Conservation (phyloP, 2,113 vertebrate genomes). For the Leptodactylus fuscus region DNA sequence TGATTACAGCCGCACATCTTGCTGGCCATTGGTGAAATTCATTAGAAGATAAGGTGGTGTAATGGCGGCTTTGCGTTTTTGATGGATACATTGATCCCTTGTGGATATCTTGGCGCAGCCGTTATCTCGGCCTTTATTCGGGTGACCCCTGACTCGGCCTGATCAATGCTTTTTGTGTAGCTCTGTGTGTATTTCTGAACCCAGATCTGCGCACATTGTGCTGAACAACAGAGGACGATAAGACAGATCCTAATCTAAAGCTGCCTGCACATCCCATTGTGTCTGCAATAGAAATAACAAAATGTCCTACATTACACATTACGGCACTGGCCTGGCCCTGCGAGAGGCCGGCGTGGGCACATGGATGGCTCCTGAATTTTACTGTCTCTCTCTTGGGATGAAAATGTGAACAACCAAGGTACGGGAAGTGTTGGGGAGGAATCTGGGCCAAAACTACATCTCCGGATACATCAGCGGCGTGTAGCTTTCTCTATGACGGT, state of each 20-base stretch:
- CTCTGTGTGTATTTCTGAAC: neutral
- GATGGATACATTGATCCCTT: neutral
- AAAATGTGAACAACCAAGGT: too few relatives aligned
- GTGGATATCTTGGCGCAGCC: neutral
- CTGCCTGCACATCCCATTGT: neutral
- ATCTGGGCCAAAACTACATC: too few relatives aligned
- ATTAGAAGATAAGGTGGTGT: too few relatives aligned
- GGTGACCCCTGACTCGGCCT: neutral
- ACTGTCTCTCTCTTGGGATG: too few relatives aligned
- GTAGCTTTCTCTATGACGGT: too few relatives aligned
- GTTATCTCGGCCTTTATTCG: neutral
- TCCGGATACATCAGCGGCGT: too few relatives aligned
- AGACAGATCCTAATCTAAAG: neutral
- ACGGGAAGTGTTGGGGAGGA: too few relatives aligned
- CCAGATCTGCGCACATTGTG: neutral
- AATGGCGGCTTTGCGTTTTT: neutral
- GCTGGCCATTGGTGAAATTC: too few relatives aligned
- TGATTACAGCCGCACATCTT: too few relatives aligned
- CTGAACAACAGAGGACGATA: neutral
- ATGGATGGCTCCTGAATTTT: too few relatives aligned
- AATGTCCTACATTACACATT: neutral
- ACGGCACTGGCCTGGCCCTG: neutral
- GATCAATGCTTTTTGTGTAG: neutral
- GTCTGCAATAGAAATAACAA: neutral
- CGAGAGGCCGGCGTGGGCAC: too few relatives aligned